Evolutionary conservation across 2,888 invertebrate species (phyloP), one percentile per base, ranked within the genome.

Genomic region (Dione vanillae): DNA sequence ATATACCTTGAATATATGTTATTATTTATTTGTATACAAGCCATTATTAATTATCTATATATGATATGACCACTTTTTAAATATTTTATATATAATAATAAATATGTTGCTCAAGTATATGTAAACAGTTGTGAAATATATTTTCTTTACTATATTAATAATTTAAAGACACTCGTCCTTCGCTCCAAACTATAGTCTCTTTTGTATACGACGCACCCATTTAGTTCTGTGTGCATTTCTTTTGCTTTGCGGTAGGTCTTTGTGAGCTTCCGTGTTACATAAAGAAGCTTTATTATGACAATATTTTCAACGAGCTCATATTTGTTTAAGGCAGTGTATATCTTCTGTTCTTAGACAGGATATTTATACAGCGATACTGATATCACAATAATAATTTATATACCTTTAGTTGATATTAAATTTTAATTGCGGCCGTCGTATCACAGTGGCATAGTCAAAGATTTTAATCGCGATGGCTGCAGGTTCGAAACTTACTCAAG

Each of bases 271-370:
- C 69, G 67, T 45, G 70, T 65, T 37, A 61, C 72, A 72, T 68
- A 72, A 70, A 72, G 72, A 54, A 70, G 70, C 67, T 74, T 74
- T 74, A 74, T 74, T 65, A 72, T 65, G 72, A 67, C 69, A 71
- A 54, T 61, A 64, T 69, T 67, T 70, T 37, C 59, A 64, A 67
- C 40, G 62, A 43, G 62, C 45, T 69, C n/a, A 43, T 67, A 72
- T 67, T 74, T 72, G 54, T 71, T 65, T 67, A 61, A 61, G 41
- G 43, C 43, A 47, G 58, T 37, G 27, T 58, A 27, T 67, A 59
- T n/a, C 20, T 72, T 59, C 47, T 52, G 37, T 52, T 54, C 61
- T 45, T 41, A 37, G n/a, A 20, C n/a, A 67, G 20, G 58, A 47
- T 47, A 58, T 66, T 56, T 56, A 58, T 16, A 56, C 10, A 19